phyloP scores from a whole-genome alignment of 2,797 vertebrate species.

The Myotis myotis region DNA sequence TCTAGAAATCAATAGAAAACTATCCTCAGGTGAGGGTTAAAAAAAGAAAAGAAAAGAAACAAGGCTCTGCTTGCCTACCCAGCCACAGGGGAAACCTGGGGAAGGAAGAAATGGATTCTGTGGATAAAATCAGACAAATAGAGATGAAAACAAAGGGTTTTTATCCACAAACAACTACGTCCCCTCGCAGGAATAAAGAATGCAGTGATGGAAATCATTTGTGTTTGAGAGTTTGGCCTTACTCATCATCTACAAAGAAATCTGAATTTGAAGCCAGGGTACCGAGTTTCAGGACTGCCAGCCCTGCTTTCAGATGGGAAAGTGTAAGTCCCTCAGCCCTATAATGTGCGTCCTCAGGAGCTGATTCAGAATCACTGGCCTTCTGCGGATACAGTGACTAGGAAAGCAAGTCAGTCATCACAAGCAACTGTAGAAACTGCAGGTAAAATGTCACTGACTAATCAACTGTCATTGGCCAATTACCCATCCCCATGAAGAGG shows the following conservation, averaged over 20 bases:
- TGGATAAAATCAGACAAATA: not conserved
- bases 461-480: constrained; percentile 54
- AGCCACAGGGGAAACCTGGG: not conserved
- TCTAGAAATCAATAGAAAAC: too few species aligned
- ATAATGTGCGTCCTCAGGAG: not conserved
- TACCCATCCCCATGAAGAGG: not conserved
- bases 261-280: not conserved
- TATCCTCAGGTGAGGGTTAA: too few species aligned
- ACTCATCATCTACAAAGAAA: not conserved
- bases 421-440: constrained; percentile 27
- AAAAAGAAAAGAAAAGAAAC: not conserved
- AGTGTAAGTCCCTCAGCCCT: not conserved
- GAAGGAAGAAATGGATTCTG: constrained; percentile 21
- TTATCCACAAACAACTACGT: not conserved
- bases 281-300: not conserved
- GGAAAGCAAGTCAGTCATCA: constrained; percentile 53
- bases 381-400: constrained; percentile 47
- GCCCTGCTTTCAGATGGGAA: not conserved
- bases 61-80: not conserved
- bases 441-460: constrained; percentile 67
- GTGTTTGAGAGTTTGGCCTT: not conserved
- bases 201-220: not conserved
- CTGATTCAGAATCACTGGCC: not conserved
- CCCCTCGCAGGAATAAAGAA: not conserved
- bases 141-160: not conserved